Base-by-base conservation (phyloP, 2,113 vertebrate genomes). In the Lethenteron reissneri region DNA sequence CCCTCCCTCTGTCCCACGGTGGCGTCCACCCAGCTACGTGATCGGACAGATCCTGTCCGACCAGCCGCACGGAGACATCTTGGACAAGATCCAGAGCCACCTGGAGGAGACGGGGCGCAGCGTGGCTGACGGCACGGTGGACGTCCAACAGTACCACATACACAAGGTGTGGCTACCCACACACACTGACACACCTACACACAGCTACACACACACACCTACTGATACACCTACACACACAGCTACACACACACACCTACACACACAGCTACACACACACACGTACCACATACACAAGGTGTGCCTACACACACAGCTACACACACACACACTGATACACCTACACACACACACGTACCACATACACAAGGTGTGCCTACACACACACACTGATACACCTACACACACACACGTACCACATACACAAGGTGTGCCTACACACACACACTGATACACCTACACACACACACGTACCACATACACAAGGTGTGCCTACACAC, bases 31-130 rank as follows among this genome's bases (percentile, higher is more conserved):
- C 79, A 99, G 94, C 78, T 99, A 90, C 41, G 80, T 97, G 72
- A 95, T 99, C 73, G 82, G 88, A 75, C 91, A 99, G 78, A 95
- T 99, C 76, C 81, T 99, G 78, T 99, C 92, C 1, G 91, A 96
- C 80, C 92, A 95, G 77, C 85, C 81, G 70, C 86, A 88, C 11
- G 94, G 97, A 12, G 41, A 79, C 74, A 99, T 99, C 3, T 84
- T 99, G 76, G 94, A 97, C 81, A 95, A 92, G 78, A 99, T 99
- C 80, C 94, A 97, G 82, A 89, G 82, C 77, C 84, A 80, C 25
- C 83, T 99, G 75, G 85, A 88, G 73, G 88, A 95, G 78, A 82
- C 91, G 75, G 88, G 91, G 75, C 91, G 96, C 82, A 87, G 84
- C 77, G 90, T 96, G 60, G 77, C 81, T 70, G 83, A 69, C 73